Conservation (phyloP, 2,888 invertebrate species). For the Luperina testacea region DNA sequence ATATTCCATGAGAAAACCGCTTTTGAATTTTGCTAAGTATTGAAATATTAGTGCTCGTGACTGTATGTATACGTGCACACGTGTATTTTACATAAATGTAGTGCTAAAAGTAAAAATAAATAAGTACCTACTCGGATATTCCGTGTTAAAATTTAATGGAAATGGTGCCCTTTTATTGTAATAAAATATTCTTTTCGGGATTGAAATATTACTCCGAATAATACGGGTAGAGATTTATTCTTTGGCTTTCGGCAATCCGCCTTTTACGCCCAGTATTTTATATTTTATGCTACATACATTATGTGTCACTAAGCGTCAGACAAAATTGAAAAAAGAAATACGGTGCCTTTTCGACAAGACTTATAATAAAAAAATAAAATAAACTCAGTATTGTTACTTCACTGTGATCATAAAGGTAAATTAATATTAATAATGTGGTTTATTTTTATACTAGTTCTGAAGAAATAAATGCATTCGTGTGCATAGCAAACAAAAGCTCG, state of each 20-base stretch:
- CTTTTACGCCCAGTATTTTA: not conserved
- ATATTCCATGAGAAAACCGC: not conserved
- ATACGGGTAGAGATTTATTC: not conserved
- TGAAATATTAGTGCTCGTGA: not conserved
- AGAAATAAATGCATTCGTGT: slow-evolving; percentile 27
- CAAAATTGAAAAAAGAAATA: not conserved
- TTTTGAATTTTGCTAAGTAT: not conserved
- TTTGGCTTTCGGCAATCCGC: not conserved
- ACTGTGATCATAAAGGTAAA: slow-evolving; percentile 16
- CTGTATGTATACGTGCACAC: not conserved
- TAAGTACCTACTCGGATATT: not conserved
- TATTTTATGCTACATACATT: not conserved
- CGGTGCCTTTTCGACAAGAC: not conserved
- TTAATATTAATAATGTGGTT: slow-evolving; percentile 31
- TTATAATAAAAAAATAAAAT: not conserved
- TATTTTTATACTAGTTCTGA: slow-evolving; percentile 29
- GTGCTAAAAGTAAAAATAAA: not conserved
- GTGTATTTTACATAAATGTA: not conserved
- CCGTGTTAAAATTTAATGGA: not conserved
- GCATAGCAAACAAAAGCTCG: slow-evolving; percentile 35
- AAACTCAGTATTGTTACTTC: not conserved
- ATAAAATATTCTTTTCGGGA: not conserved
- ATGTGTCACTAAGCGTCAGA: not conserved
- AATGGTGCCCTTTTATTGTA: not conserved
- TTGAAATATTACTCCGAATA: not conserved